Conservation (phyloP, 2,797 vertebrate genomes). For the Hybognathus amarus region DNA sequence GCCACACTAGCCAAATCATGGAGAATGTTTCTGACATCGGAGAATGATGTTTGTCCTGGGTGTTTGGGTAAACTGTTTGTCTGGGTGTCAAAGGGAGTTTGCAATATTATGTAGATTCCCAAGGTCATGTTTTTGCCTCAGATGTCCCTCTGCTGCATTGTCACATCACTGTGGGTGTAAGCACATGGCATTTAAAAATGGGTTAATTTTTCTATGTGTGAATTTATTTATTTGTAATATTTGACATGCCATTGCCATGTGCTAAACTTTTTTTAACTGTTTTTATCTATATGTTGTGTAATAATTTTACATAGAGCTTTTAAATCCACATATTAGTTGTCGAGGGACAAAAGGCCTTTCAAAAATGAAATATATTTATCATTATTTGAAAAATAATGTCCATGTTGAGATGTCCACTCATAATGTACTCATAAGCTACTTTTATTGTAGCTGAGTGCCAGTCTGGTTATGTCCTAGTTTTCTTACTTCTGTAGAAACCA, state of each 20-base stretch:
- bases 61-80: neutral
- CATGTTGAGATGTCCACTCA: neutral
- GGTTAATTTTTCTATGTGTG: neutral
- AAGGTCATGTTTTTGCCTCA: constrained; percentile 29
- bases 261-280: neutral
- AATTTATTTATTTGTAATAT: neutral
- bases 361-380: neutral
- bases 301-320: neutral
- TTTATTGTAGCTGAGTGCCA: neutral
- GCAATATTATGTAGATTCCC: constrained; percentile 8
- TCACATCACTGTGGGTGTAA: neutral
- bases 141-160: constrained; percentile 13
- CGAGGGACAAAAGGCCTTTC: neutral
- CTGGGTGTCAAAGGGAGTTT: constrained; percentile 1
- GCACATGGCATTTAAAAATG: neutral
- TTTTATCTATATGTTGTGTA: neutral
- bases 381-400: neutral
- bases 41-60: neutral
- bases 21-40: neutral
- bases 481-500: neutral
- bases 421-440: neutral
- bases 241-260: neutral
- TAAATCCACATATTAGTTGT: neutral
- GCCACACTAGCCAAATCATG: neutral
- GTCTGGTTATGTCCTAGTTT: neutral